Percentiles rank a stretch among this genome's conserved stretches.
Conservation (phyloP, 2,888 invertebrate genomes). For the Heteropelma amictum region DNA sequence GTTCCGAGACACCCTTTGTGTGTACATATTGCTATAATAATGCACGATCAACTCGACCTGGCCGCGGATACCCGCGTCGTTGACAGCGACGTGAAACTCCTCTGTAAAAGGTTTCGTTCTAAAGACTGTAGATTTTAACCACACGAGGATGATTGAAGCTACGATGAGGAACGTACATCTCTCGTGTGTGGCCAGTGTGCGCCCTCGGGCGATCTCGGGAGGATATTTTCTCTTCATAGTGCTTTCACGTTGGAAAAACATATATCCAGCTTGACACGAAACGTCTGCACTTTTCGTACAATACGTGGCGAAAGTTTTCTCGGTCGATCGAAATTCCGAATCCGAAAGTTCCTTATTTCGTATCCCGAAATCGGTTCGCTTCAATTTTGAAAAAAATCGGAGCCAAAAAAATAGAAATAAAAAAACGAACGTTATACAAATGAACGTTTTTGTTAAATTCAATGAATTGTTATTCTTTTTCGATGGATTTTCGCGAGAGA, state of each 20-base stretch:
- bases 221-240: conserved; percentile 5
- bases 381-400: too few relatives aligned
- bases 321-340: too few relatives aligned
- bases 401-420: too few relatives aligned
- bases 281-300: neutral
- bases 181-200: conserved; percentile 1
- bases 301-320: conserved; percentile 13
- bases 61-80: conserved; percentile 36
- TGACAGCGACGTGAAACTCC: conserved; percentile 28
- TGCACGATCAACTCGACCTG: conserved; percentile 30
- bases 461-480: too few relatives aligned
- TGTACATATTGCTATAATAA: too few relatives aligned
- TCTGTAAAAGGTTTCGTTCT: conserved; percentile 3
- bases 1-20: too few relatives aligned
- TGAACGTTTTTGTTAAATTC: too few relatives aligned
- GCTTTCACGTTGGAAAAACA: conserved; percentile 6
- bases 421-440: too few relatives aligned
- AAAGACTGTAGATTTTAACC: conserved; percentile 8
- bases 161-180: conserved; percentile 13
- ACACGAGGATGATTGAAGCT: conserved; percentile 10
- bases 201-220: conserved; percentile 1
- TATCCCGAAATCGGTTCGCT: too few relatives aligned
- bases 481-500: too few relatives aligned
- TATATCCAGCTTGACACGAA: conserved; percentile 24
- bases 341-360: too few relatives aligned